phyloP scores from a whole-genome alignment of 2,888 invertebrate genomes.

The Drosophila sordidapex region DNA sequence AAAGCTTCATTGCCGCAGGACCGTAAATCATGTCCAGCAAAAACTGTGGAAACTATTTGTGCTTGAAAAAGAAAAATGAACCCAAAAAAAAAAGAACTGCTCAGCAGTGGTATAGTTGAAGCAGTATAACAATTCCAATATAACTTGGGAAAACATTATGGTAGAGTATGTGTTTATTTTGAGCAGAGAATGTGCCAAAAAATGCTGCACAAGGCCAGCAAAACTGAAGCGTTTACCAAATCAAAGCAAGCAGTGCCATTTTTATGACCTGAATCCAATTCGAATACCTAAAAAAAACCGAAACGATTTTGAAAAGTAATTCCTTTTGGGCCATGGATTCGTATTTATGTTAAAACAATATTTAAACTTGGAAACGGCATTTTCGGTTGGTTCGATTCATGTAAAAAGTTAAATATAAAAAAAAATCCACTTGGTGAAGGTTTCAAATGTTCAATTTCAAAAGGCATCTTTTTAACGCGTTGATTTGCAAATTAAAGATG shows the following conservation, averaged over 20 bases:
- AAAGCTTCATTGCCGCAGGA: constrained; percentile 19
- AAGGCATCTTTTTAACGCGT: background rate
- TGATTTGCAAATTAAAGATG: background rate
- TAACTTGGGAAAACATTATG: constrained; percentile 37
- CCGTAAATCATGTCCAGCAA: constrained; percentile 42
- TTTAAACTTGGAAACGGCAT: background rate
- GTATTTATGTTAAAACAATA: background rate
- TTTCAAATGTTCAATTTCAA: background rate
- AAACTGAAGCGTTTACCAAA: constrained; percentile 30
- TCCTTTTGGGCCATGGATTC: background rate
- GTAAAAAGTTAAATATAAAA: background rate
- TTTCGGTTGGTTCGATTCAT: background rate
- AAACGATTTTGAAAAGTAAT: background rate
- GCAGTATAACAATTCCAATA: constrained; percentile 29
- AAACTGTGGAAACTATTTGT: constrained; percentile 35
- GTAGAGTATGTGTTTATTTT: constrained; percentile 46
- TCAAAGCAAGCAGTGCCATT: constrained; percentile 30
- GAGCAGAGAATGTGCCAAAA: constrained; percentile 61
- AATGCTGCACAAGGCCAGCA: constrained; percentile 61
- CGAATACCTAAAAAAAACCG: background rate
- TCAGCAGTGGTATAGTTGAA: constrained; percentile 29
- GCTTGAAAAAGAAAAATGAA: background rate
- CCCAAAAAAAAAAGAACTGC: background rate
- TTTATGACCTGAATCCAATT: background rate
- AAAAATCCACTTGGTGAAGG: background rate